Conservation (phyloP, 1,140 invertebrate species). For the Homarus americanus region DNA sequence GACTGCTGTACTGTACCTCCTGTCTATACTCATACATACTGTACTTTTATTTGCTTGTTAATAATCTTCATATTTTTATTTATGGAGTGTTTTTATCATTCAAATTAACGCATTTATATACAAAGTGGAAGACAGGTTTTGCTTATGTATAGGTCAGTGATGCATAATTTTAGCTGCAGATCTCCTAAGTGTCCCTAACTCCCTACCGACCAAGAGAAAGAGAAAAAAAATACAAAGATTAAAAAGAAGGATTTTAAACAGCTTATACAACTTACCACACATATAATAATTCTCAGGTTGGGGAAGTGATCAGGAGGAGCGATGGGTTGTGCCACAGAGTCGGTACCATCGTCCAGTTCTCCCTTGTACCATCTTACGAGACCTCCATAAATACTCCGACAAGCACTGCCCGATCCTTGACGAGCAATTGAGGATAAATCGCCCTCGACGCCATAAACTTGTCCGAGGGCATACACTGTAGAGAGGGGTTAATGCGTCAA, state of each 20-base stretch:
- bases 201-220: too few relatives aligned
- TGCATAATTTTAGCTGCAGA: too few relatives aligned
- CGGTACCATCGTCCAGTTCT: slow-evolving; percentile 83
- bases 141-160: too few relatives aligned
- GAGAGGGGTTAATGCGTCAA: slow-evolving; percentile 24
- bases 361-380: slow-evolving; percentile 95
- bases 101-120: too few relatives aligned
- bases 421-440: slow-evolving; percentile 70
- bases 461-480: slow-evolving; percentile 69
- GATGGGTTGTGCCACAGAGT: slow-evolving; percentile 88
- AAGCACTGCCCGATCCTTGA: slow-evolving; percentile 95
- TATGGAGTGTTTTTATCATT: too few relatives aligned
- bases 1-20: too few relatives aligned
- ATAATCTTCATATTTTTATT: too few relatives aligned
- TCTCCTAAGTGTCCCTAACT: too few relatives aligned
- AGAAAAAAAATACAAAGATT: neutral
- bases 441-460: slow-evolving; percentile 69
- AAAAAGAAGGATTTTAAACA: too few relatives aligned
- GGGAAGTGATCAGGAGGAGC: slow-evolving; percentile 90
- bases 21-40: too few relatives aligned
- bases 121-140: too few relatives aligned
- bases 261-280: slow-evolving; percentile 92
- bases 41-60: too few relatives aligned
- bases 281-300: slow-evolving; percentile 91
- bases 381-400: slow-evolving; percentile 95